phyloP scores from a whole-genome alignment of 2,113 vertebrate species.

The Xiphophorus hellerii region DNA sequence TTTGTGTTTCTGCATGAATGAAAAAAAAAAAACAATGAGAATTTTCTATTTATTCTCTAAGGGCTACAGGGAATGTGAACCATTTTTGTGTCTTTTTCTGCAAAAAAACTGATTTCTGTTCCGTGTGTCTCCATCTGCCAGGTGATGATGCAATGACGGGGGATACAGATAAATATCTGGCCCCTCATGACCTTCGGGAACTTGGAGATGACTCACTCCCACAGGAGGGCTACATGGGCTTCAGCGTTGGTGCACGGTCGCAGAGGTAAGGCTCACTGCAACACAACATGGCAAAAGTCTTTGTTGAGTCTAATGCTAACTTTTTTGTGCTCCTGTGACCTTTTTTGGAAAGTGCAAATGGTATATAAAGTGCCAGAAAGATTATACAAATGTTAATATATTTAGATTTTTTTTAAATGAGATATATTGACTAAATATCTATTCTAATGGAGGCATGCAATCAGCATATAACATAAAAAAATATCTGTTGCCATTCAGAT shows the following conservation, averaged over 20 bases:
- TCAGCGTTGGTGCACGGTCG: conserved; percentile 93
- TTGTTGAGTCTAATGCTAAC: neutral
- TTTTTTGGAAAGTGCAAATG: too few species aligned
- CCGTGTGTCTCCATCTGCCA: conserved; percentile 53
- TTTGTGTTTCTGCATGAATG: neutral
- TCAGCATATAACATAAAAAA: neutral
- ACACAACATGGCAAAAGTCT: neutral
- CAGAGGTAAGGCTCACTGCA: conserved; percentile 84
- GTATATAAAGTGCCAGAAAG: neutral
- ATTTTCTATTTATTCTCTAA: neutral
- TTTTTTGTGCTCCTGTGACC: neutral
- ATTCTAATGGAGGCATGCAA: neutral
- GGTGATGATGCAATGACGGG: conserved; percentile 98
- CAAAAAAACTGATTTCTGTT: neutral
- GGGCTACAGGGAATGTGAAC: too few species aligned
- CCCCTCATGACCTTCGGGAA: conserved; percentile 95
- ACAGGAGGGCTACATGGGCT: conserved; percentile 96
- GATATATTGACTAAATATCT: neutral
- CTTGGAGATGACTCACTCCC: conserved; percentile 96
- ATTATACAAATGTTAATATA: neutral
- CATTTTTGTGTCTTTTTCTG: neutral
- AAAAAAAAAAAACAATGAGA: neutral
- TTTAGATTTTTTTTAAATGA: neutral
- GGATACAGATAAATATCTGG: conserved; percentile 95
- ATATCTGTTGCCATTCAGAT: neutral